Percentiles rank a stretch among this genome's conserved stretches.
Conservation (phyloP, 2,113 vertebrate species). For the Paralichthys olivaceus region DNA sequence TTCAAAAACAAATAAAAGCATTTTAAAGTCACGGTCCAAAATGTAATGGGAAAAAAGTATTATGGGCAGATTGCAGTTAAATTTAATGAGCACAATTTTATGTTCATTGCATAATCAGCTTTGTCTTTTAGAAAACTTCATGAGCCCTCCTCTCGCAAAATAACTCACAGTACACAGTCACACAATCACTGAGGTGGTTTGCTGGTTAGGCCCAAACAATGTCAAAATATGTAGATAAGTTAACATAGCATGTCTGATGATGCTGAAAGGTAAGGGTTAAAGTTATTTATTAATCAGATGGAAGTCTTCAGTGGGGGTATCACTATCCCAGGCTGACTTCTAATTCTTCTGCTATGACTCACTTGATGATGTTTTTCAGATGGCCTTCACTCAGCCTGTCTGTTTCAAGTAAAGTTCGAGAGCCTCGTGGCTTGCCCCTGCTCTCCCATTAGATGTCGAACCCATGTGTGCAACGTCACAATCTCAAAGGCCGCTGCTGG, state of each 20-base stretch:
- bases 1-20: no score
- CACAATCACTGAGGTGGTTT: no score
- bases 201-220: not conserved
- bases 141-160: no score
- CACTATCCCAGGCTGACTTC: not conserved
- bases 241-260: not conserved
- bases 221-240: not conserved
- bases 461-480: constrained; percentile 29
- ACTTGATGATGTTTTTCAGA: constrained; percentile 30
- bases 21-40: no score
- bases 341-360: not conserved
- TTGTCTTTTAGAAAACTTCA: no score
- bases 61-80: no score
- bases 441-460: constrained; percentile 27
- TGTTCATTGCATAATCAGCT: no score
- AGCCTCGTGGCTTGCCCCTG: not conserved
- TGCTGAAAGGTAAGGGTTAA: not conserved
- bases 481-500: constrained; percentile 29
- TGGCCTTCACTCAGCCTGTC: constrained; percentile 14
- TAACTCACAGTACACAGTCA: no score
- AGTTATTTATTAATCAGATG: not conserved
- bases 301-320: not conserved
- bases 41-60: no score
- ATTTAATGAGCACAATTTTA: no score
- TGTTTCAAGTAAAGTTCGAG: constrained; percentile 22